Base-by-base conservation (phyloP, 2,888 invertebrate species). In the Willowsia nigromaculata region DNA sequence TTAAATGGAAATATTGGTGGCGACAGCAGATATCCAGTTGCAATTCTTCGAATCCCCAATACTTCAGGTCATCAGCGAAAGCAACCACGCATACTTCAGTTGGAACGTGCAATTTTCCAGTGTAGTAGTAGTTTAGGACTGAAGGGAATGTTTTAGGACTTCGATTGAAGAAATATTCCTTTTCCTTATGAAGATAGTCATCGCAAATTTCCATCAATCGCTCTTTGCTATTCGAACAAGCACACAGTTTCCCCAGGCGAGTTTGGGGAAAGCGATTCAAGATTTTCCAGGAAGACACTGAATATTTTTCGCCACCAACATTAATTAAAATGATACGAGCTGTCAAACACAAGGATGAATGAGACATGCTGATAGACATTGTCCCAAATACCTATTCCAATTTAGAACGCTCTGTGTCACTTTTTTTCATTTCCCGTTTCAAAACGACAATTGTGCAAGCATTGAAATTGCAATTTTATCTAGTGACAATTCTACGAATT, bases 71-170 rank as follows among this genome's bases (percentile, higher is more conserved):
- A 7, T 74, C 47, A 1, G 13, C 9, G n/a, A 99, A 99, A 93
- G 99, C 98, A 94, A 99, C 95, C 93, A 99, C 99, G 95, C 99
- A 99, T 98, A 99, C 99, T 94, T 99, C 99, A 94, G 99, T 99
- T 93, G 99, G 98, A 94, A 99, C 96, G 95, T 99, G 99, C 93
- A 99, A 95, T 94, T 99, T 99, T 84, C 99, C 99, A 93, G 99
- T 99, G 93, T 99, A 96, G 95, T 99, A 98, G 95, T 99, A 99
- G 95, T 99, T 99, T 84, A 95, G 95, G 93, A 99, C 98, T 93
- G 99, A 98, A 95, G 98, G 97, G 95, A 99, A 99, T 93, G 98
- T 98, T 94, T 98, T 97, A 93, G 99, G 99, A 94, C 99, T 99
- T 93, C 99, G 96, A 95, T 99, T 99, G 95, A 99, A 99, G 95